phyloP scores from a whole-genome alignment of 1,140 invertebrate species.

The Euborellia annulipes region DNA sequence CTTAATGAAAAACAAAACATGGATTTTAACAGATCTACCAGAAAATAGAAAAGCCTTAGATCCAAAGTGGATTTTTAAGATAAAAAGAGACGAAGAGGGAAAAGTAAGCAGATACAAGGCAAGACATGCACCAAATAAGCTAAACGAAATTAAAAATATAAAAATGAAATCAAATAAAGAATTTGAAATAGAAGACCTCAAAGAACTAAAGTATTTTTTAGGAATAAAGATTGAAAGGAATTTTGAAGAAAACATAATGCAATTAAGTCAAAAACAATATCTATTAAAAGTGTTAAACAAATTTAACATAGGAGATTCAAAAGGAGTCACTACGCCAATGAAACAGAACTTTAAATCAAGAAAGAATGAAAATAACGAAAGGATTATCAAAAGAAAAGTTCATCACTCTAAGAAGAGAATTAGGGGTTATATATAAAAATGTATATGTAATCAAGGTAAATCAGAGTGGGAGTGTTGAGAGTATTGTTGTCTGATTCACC shows the following conservation, averaged over 20 bases:
- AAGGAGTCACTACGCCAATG: too few species aligned
- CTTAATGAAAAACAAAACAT: neutral
- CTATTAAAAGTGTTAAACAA: neutral
- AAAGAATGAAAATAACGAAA: too few species aligned
- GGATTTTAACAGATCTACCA: neutral
- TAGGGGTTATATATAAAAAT: too few species aligned
- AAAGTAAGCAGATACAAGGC: neutral
- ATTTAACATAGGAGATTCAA: too few species aligned
- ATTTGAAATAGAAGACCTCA: constrained; percentile 10
- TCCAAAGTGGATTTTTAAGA: neutral
- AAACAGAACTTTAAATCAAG: too few species aligned
- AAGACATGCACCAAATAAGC: constrained; percentile 1
- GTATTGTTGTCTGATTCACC: too few species aligned
- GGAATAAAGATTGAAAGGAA: constrained; percentile 8
- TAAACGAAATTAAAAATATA: constrained; percentile 3
- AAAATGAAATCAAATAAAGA: constrained; percentile 3
- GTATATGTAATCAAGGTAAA: too few species aligned
- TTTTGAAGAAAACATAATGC: constrained; percentile 4
- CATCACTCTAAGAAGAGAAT: too few species aligned
- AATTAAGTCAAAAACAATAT: neutral
- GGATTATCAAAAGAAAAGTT: too few species aligned
- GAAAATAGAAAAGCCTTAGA: neutral
- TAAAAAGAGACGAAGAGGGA: neutral
- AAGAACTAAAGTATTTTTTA: constrained; percentile 10
- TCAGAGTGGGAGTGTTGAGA: too few species aligned